These are phyloP conservation scores for Melinaea marsaeus DNA, from an alignment of 2,888 invertebrate genomes.

Conservation along the genomic window DNA sequence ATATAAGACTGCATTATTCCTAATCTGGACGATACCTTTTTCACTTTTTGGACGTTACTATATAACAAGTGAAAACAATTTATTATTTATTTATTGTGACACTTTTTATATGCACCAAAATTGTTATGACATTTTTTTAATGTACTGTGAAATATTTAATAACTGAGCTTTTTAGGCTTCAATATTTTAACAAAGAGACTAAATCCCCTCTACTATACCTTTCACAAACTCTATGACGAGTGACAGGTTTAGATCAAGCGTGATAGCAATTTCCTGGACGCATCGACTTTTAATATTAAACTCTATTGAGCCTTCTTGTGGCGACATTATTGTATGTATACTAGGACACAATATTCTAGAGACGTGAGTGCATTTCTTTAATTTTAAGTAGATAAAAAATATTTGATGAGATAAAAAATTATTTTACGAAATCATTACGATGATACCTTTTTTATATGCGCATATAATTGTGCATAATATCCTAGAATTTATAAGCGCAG, in stretches of 20 bases:
- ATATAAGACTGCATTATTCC: too few species aligned
- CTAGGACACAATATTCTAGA: neutral
- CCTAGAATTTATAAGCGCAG: too few species aligned
- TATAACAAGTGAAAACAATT: too few species aligned
- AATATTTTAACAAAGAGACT: slow-evolving; percentile 11
- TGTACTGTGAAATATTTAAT: too few species aligned
- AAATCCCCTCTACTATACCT: slow-evolving; percentile 22
- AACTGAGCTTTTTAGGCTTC: neutral
- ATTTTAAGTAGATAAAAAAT: neutral
- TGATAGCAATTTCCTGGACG: slow-evolving; percentile 63
- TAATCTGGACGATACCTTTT: neutral
- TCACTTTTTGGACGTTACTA: too few species aligned
- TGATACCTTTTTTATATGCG: too few species aligned
- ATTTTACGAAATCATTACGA: neutral
- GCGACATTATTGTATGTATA: slow-evolving; percentile 21
- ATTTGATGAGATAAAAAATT: too few species aligned
- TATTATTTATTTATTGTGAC: too few species aligned
- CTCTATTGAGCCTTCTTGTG: slow-evolving; percentile 48
- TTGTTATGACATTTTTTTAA: too few species aligned
- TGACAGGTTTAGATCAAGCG: slow-evolving; percentile 61
- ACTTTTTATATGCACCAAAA: neutral
- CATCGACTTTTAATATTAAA: slow-evolving; percentile 60
- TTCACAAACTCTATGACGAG: slow-evolving; percentile 25
- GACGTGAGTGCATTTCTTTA: neutral
- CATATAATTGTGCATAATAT: too few species aligned